Evolutionary conservation across 2,888 invertebrate genomes (phyloP), one percentile per base, ranked within the genome.

Genomic region (Meandrusa payeni): DNA sequence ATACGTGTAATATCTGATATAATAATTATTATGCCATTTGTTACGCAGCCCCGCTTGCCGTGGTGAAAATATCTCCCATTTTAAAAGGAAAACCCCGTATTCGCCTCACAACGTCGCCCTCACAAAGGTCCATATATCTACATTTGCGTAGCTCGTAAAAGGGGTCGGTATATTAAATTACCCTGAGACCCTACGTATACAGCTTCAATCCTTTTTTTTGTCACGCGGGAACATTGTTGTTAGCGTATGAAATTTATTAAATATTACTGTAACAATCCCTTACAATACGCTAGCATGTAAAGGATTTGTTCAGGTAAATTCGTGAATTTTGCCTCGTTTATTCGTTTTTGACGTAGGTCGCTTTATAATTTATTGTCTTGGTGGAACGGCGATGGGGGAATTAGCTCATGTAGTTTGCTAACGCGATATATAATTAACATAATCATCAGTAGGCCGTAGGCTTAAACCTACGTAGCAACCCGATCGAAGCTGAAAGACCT

Each of bases 81-180:
- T 26, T 28, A 27, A 19, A 22, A 34, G 27, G 27, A 20, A 22
- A 34, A 22, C 22, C 27, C 22, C 19, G 6, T 13, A 41, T 40
- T 24, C 32, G 11, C 41, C n/a, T 28, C 26, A 28, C 26, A 22
- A 23, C 4, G 28, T 31, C 22, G 22, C 7, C 2, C 29, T 9
- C 5, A 13, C 5, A 32, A 26, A 26, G 12, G 12, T n/a, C 34
- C 15, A 15, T 32, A 32, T 7, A 28, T 34, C 22, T 27, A 33
- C 23, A 31, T 39, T 33, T 13, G 33, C 34, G 41, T 7, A 13
- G 41, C 26, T 6, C 33, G 12, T 41, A 41, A 41, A 41, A 33
- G 13, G 39, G 19, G 7, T 20, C 9, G 12, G 41, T 26, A 33
- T 34, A 41, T 41, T 41, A 41, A 33, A 41, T 41, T 41, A 41